Evolutionary conservation across 1,140 invertebrate genomes (phyloP).

Genomic region (Drosophila melanica): DNA sequence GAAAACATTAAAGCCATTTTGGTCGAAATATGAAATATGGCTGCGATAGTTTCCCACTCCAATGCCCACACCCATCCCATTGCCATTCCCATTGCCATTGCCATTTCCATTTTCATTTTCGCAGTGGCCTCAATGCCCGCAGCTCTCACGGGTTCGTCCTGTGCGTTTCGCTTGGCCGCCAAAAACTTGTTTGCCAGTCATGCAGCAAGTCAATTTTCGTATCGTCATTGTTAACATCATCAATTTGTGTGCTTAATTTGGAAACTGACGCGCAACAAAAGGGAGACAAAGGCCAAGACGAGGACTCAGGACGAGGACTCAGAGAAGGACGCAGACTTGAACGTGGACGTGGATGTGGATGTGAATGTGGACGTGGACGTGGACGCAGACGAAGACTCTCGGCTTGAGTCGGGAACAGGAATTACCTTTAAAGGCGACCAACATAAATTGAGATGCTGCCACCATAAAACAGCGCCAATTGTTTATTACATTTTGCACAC

Average conservation of each 20-base stretch:
- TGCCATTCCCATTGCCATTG: slow-evolving; percentile 56
- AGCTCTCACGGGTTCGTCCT: slow-evolving; percentile 7
- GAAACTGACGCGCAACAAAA: slow-evolving; percentile 80
- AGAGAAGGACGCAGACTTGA: neutral
- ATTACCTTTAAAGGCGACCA: slow-evolving; percentile 64
- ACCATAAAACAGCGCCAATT: slow-evolving; percentile 72
- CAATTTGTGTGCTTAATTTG: slow-evolving; percentile 82
- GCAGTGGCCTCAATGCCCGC: slow-evolving; percentile 13
- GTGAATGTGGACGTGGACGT: too few relatives aligned
- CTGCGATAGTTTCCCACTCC: slow-evolving; percentile 55
- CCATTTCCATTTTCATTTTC: slow-evolving; percentile 51
- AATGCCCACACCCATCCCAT: neutral
- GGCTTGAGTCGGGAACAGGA: slow-evolving; percentile 14
- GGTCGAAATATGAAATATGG: slow-evolving; percentile 62
- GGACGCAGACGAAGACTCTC: too few relatives aligned
- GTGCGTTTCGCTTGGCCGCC: slow-evolving; percentile 61
- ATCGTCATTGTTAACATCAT: slow-evolving; percentile 82
- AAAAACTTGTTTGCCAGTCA: slow-evolving; percentile 76
- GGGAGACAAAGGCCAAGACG: slow-evolving; percentile 52
- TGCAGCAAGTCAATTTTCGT: slow-evolving; percentile 71
- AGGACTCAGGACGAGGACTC: neutral
- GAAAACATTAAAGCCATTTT: slow-evolving; percentile 81
- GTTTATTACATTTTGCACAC: slow-evolving; percentile 80
- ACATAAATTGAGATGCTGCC: slow-evolving; percentile 78
- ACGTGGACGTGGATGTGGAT: too few relatives aligned